Evolutionary conservation across 2,797 vertebrate species (phyloP).

Genomic region (Myioborus miniatus): DNA sequence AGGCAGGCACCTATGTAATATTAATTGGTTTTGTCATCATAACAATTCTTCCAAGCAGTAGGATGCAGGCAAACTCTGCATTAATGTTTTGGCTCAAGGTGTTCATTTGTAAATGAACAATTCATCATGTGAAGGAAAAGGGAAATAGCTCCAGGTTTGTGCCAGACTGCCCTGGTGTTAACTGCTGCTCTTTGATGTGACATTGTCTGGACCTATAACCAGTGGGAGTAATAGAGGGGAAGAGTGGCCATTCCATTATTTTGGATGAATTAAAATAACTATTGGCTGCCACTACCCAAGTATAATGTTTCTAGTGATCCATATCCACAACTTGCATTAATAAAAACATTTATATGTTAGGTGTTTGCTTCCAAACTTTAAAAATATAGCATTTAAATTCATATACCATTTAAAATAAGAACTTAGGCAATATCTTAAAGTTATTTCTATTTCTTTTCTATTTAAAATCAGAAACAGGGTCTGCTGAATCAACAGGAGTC

Average conservation of each 20-base stretch:
- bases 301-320: background rate
- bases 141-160: constrained; percentile 29
- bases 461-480: background rate
- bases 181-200: constrained; percentile 15
- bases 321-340: background rate
- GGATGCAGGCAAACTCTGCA: background rate
- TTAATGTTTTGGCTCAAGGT: constrained; percentile 49
- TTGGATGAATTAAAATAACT: background rate
- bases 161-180: constrained; percentile 9
- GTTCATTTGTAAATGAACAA: constrained; percentile 64
- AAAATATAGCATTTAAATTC: background rate
- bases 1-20: background rate
- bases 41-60: constrained; percentile 17
- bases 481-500: background rate
- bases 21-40: constrained; percentile 21
- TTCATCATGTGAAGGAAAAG: constrained; percentile 25
- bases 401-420: background rate
- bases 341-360: background rate
- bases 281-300: background rate
- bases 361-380: background rate
- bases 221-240: background rate
- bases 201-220: background rate
- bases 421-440: background rate
- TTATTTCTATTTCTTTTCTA: background rate
- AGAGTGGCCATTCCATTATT: constrained; percentile 10